phyloP scores from a whole-genome alignment of 2,797 vertebrate genomes.

The Sternarchorhynchus goeldii region DNA sequence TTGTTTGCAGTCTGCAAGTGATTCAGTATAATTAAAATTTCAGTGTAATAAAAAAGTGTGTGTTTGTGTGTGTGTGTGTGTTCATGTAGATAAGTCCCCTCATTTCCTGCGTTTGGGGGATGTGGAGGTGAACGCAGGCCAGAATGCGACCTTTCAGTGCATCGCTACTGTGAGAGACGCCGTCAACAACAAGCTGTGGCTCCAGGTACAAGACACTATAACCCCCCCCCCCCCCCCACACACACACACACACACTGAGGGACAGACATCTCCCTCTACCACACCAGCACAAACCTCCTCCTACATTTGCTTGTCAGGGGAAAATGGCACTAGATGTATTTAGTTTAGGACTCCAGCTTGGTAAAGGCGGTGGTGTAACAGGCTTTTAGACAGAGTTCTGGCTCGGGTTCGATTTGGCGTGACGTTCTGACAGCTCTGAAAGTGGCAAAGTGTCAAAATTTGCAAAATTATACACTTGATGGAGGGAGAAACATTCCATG shows the following conservation, averaged over 20 bases:
- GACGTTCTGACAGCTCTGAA: too few relatives aligned
- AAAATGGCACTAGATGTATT: not conserved
- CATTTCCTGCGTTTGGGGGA: slow-evolving; percentile 96
- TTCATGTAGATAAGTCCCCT: slow-evolving; percentile 79
- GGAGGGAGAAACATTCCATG: too few relatives aligned
- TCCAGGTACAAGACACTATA: slow-evolving; percentile 81
- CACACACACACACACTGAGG: not conserved
- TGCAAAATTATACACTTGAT: too few relatives aligned
- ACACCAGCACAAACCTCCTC: too few relatives aligned
- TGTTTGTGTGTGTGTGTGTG: slow-evolving; percentile 13
- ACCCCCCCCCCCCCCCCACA: not conserved
- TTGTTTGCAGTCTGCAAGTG: too few relatives aligned
- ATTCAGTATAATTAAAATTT: not conserved
- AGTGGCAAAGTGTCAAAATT: too few relatives aligned
- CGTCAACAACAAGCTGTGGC: slow-evolving; percentile 93
- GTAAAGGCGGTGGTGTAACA: too few relatives aligned
- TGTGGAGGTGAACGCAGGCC: slow-evolving; percentile 97
- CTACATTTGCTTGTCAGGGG: not conserved
- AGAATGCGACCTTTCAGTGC: slow-evolving; percentile 97
- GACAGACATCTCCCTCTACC: too few relatives aligned
- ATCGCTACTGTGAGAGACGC: slow-evolving; percentile 94
- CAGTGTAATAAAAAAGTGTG: not conserved
- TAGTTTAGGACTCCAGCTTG: not conserved
- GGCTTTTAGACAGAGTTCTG: too few relatives aligned
- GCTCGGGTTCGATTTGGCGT: too few relatives aligned